phyloP scores from a whole-genome alignment of 2,888 invertebrate genomes.

The Caenorhabditis parvicauda region DNA sequence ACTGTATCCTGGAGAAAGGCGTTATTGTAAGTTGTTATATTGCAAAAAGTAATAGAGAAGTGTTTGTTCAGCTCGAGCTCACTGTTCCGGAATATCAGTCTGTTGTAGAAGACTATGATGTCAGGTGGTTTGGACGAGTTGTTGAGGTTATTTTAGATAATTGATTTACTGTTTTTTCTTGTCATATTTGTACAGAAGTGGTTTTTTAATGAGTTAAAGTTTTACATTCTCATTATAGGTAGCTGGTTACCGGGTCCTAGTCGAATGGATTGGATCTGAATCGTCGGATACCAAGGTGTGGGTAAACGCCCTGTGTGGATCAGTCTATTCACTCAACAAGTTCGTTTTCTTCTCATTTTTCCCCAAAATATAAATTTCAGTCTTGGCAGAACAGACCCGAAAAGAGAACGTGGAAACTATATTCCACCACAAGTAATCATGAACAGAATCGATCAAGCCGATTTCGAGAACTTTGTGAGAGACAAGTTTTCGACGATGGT shows the following conservation, averaged over 20 bases:
- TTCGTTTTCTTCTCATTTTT: too few relatives aligned
- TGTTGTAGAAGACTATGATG: conserved; percentile 1
- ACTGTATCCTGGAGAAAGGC: conserved; percentile 2
- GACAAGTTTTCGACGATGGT: neutral
- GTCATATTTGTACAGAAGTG: too few relatives aligned
- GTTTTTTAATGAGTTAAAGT: too few relatives aligned
- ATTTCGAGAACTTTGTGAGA: conserved; percentile 7
- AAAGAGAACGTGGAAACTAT: conserved; percentile 1
- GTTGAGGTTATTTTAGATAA: conserved; percentile 71
- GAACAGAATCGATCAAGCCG: too few relatives aligned
- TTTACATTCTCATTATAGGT: conserved; percentile 9
- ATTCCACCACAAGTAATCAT: neutral
- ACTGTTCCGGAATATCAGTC: conserved; percentile 18
- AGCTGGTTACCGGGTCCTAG: conserved; percentile 69
- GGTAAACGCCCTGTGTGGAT: too few relatives aligned
- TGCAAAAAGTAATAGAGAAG: neutral
- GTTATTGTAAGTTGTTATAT: conserved; percentile 8
- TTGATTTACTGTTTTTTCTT: too few relatives aligned
- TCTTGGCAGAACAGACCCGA: conserved; percentile 85
- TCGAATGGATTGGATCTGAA: conserved; percentile 84
- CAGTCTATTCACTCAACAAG: too few relatives aligned
- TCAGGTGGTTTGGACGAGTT: conserved; percentile 88
- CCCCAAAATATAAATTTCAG: too few relatives aligned
- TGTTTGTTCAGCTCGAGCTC: conserved; percentile 24
- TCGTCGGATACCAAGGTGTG: conserved; percentile 74